Conservation (phyloP, 1,140 invertebrate species). For the Parasteatoda tepidariorum region DNA sequence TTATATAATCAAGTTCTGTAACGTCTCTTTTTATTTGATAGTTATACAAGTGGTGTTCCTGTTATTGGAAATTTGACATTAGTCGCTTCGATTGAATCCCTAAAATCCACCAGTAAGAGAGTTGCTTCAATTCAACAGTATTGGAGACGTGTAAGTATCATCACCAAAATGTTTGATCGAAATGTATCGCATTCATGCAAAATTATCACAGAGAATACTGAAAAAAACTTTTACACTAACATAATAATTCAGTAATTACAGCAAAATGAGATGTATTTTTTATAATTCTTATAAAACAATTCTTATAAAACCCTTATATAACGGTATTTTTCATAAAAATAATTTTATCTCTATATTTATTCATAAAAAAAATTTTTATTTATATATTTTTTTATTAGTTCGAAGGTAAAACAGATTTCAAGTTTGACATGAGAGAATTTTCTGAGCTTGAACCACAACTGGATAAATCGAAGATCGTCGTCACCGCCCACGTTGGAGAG, state of each 20-base stretch:
- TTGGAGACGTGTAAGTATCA: slow-evolving; percentile 39
- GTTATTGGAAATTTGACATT: slow-evolving; percentile 84
- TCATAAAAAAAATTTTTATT: too few species aligned
- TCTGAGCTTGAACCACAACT: slow-evolving; percentile 74
- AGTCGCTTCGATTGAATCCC: slow-evolving; percentile 67
- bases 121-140: neutral
- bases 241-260: too few species aligned
- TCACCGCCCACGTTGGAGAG: slow-evolving; percentile 89
- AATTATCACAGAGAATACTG: too few species aligned
- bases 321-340: too few species aligned
- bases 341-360: too few species aligned
- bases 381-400: slow-evolving; percentile 76
- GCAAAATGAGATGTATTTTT: too few species aligned
- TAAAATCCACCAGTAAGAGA: slow-evolving; percentile 2
- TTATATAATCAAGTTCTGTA: neutral
- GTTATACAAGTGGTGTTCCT: slow-evolving; percentile 70
- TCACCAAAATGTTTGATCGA: too few species aligned
- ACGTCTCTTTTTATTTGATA: slow-evolving; percentile 57
- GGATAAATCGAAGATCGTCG: slow-evolving; percentile 84
- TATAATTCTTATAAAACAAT: too few species aligned
- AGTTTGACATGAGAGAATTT: slow-evolving; percentile 84
- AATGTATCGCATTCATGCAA: too few species aligned
- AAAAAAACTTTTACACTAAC: too few species aligned
- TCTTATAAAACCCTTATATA: too few species aligned
- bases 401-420: slow-evolving; percentile 86